Base-by-base conservation (phyloP, 1,140 invertebrate species). In the Drosophila pandora region DNA sequence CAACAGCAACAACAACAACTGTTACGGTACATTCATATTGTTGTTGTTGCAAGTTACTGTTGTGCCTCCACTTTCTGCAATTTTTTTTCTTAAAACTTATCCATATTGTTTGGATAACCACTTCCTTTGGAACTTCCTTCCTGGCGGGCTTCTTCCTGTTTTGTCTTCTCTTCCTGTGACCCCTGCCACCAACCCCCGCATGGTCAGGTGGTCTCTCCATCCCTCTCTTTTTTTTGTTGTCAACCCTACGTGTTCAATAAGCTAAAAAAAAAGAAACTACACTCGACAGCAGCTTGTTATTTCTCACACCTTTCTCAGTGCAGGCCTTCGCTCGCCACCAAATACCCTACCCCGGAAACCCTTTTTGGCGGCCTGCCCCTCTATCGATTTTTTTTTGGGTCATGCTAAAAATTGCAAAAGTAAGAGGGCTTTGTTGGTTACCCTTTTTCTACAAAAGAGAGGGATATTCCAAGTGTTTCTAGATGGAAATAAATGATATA, bases 81-180 rank as follows among this genome's bases (percentile, higher is more conserved):
- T 61, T 71, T 47, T 56, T 60, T 49, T 45, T 37, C 25, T 54
- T n/a, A 37, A 37, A 37, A 59, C 30, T 47, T 47, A 9, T 34
- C 21, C 68, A 65, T 76, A 63, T 72, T 87, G 62, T 77, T 81
- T 79, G 17, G 17, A 17, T 83, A 84, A 89, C 72, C 84, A 89
- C 84, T 88, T 88, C 84, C 83, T 88, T 83, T 87, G 67, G 61
- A 55, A 61, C 63, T 76, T 76, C 61, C 72, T 76, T 75, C 72
- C 72, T 75, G 54, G 50, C 54, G 48, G 54, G 55, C 71, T 76
- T 76, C 71, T 76, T 76, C 71, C 71, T 76, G 72, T 78, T 67
- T 60, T 52, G 17, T 17, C 17, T 45, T 48, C 34, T 49, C 53
- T 57, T 56, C 28, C 62, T 53, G 57, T 9, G 49, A 70, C 61